Evolutionary conservation across 2,797 vertebrate genomes (phyloP), one percentile per base, ranked within the genome.

Genomic region (Astyanax mexicanus): DNA sequence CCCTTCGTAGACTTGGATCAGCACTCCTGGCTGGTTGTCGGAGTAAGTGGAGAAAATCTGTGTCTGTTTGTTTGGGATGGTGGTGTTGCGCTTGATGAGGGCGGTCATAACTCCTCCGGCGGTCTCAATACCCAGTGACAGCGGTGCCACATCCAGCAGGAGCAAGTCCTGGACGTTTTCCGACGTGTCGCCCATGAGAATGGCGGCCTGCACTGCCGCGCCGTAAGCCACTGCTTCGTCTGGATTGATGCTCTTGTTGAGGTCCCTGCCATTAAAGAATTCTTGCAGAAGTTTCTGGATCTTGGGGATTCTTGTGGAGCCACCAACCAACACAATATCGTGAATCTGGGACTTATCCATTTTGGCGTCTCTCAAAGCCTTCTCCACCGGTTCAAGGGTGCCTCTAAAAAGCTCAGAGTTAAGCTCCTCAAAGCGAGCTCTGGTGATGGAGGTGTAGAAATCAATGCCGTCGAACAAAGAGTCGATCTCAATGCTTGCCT

Each of bases 41-140:
- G 95, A 94, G 88, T 96, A 97, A n/a, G 96, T 97, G 82, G 95
- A 96, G 90, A 98, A 98, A 88, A 93, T 94, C 91, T 97, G 95
- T 25, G 93, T 97, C 90, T 98, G 95, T 85, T 97, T 98, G 80
- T 93, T 94, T 25, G 96, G 96, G 83, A 97, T 93, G 49, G 49
- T 52, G 49, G 49, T 52, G 49, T 52, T 52, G 21, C 47, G 47
- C 6, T 49, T 49, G n/a, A 79, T 97, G 37, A 96, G 92, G 0
- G 95, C 86, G 0, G 95, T 96, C 95, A 97, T 97, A 76, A 97
- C 94, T n/a, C 95, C 96, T 9, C 95, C 95, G 0, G 94, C 96
- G 0, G 96, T 97, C 88, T 98, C 96, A 0, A 97, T 96, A 67
- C 96, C 96, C 85, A 97, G 88, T 6, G 95, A 97, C 79, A 98